Base-by-base conservation (phyloP, 1,140 invertebrate genomes). In the Papilio dardanus region DNA sequence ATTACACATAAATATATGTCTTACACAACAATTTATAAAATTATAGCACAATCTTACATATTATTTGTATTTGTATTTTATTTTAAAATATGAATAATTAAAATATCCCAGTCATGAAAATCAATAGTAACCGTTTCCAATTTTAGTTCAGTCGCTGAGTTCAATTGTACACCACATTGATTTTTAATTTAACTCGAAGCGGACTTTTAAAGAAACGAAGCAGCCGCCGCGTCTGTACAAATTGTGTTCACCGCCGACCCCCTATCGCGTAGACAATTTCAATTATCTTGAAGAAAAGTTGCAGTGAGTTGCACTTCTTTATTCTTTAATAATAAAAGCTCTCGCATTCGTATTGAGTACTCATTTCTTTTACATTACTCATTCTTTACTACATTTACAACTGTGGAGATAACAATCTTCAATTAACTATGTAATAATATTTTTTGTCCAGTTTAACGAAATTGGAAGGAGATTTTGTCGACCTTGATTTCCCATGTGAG, bases 1-100 rank as follows among this genome's bases (percentile, higher is more conserved):
- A 62, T 62, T 62, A 62, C 54, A 62, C 54, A 62, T 62, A 62
- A 62, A 62, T 62, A 62, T 28, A 54, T 54, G 50, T 54, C 50
- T 54, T 54, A 30, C 54, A 30, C 30, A 3, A 28, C 2, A 3
- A 28, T 62, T 62, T 62, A 62, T 62, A 30, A 62, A 30, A 28
- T 62, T 28, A 62, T 62, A 62, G 6, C 21, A 28, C 24, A 28
- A 62, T 8, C 21, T 14, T 21, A 24, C 21, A 6, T 24, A 0
- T 1, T 58, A 28, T 62, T 62, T 14, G 14, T 28, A 1, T 30
- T 62, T 10, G 12, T n/a, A 42, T 1, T 42, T n/a, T 42, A 16
- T 42, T 42, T 42, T 42, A n/a, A 1, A 42, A 5, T 24, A 5
- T 14, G 3, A 30, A 16, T 0, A 16, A 10, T 30, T 54, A 28